A percentile compares a stretch with the other conserved stretches of the same genome.
These are phyloP conservation scores for Malthinus seriepunctatus DNA, from an alignment of 2,888 invertebrate species.

Conservation along the genomic window DNA sequence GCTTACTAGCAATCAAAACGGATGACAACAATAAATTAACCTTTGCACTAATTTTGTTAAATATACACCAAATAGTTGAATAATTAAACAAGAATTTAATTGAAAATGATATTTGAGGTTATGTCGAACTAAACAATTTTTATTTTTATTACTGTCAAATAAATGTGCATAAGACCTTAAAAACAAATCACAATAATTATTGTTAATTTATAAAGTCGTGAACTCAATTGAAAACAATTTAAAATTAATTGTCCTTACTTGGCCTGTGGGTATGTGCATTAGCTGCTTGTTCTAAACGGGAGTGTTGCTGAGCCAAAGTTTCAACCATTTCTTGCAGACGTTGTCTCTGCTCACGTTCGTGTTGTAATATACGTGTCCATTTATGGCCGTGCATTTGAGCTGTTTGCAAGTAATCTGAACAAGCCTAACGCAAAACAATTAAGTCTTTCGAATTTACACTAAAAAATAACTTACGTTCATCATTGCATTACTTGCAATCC, in stretches of 20 bases:
- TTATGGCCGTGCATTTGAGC: constrained; percentile 90
- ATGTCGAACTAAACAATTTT: no score
- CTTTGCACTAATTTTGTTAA: no score
- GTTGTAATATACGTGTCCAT: constrained; percentile 90
- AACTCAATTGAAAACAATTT: constrained; percentile 1
- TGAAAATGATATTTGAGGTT: no score
- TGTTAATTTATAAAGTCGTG: no score
- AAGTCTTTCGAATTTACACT: constrained; percentile 75
- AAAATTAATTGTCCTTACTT: constrained; percentile 47
- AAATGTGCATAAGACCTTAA: no score
- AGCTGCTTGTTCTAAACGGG: constrained; percentile 91
- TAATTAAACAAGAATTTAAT: no score
- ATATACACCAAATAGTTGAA: no score
- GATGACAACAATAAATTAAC: no score
- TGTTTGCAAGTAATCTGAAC: constrained; percentile 87
- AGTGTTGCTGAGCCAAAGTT: constrained; percentile 95
- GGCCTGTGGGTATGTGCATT: constrained; percentile 62
- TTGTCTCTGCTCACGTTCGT: constrained; percentile 92
- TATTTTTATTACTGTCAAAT: no score
- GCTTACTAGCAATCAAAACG: no score
- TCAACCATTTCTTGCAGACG: constrained; percentile 96
- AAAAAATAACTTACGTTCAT: constrained; percentile 73
- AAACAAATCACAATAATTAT: no score
- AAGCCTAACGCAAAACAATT: constrained; percentile 67
- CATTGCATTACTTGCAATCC: constrained; percentile 96